Percentiles rank a stretch among this genome's conserved stretches.
Evolutionary conservation across 1,140 invertebrate species (phyloP).

Genomic region (Pseudomyrmex concolor): DNA sequence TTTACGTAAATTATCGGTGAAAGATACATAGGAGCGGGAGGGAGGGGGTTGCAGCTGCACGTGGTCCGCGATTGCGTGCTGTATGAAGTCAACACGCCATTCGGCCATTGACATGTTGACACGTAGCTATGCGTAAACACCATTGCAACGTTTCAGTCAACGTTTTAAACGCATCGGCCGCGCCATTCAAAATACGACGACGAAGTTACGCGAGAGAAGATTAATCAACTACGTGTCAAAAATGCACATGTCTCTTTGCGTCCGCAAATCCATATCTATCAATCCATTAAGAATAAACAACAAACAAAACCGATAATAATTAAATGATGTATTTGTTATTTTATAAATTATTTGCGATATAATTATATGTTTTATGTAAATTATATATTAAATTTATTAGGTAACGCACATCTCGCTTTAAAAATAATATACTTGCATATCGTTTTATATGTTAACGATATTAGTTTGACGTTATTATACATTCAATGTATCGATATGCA

Average conservation of each 20-base stretch:
- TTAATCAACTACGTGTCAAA: background rate
- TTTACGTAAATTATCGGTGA: conserved; percentile 29
- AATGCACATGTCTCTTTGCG: too few relatives aligned
- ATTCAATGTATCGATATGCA: background rate
- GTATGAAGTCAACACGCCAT: conserved; percentile 42
- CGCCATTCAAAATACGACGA: background rate
- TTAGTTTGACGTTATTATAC: background rate
- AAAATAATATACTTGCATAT: background rate
- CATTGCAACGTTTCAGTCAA: conserved; percentile 16
- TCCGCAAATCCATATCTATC: too few relatives aligned
- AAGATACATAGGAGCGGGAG: conserved; percentile 4
- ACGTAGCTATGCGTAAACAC: conserved; percentile 53
- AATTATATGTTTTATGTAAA: too few relatives aligned
- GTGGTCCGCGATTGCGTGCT: conserved; percentile 62
- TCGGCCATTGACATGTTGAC: conserved; percentile 60
- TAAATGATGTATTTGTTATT: background rate
- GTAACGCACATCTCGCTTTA: too few relatives aligned
- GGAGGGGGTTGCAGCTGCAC: conserved; percentile 35
- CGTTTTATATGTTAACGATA: background rate
- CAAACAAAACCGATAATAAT: background rate
- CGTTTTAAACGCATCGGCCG: conserved; percentile 18
- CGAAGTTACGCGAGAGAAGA: background rate
- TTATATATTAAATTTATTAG: too few relatives aligned
- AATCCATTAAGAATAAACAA: background rate
- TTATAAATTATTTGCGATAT: too few relatives aligned